Evolutionary conservation across 2,113 vertebrate genomes (phyloP).

Genomic region (Vidua macroura): DNA sequence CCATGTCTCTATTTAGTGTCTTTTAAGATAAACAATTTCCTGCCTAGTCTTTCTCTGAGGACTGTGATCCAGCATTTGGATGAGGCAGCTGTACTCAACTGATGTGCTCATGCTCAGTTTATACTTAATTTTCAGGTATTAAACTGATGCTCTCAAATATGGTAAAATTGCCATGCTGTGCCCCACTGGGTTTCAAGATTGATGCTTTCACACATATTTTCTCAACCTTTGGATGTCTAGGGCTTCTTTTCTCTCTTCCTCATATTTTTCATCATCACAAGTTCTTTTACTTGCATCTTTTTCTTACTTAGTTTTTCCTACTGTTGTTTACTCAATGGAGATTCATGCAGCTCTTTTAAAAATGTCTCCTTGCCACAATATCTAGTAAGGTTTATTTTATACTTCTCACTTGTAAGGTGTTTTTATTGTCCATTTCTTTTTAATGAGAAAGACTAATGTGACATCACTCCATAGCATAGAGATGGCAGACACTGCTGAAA

Average conservation of each 20-base stretch:
- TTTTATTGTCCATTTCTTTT: not conserved
- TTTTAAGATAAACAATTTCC: not conserved
- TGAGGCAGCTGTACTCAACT: not conserved
- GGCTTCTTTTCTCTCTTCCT: not conserved
- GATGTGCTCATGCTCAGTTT: not conserved
- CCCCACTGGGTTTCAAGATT: not conserved
- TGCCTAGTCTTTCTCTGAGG: not conserved
- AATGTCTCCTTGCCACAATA: not conserved
- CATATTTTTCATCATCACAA: not conserved
- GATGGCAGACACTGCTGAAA: not conserved
- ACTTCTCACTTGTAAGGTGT: not conserved
- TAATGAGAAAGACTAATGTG: not conserved
- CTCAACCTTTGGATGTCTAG: not conserved
- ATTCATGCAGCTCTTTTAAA: not conserved
- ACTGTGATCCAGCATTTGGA: not conserved
- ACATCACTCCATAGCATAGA: not conserved
- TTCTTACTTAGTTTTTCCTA: not conserved
- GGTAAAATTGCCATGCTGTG: not conserved
- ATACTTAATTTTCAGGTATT: conserved; percentile 5
- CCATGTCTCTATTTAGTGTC: rapidly evolving
- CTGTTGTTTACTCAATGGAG: not conserved
- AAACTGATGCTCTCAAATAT: not conserved
- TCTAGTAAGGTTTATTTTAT: not conserved
- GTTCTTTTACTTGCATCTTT: not conserved
- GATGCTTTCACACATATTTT: not conserved